Evolutionary conservation across 2,888 invertebrate genomes (phyloP).

Genomic region (Hirtodrosophila trivittata): DNA sequence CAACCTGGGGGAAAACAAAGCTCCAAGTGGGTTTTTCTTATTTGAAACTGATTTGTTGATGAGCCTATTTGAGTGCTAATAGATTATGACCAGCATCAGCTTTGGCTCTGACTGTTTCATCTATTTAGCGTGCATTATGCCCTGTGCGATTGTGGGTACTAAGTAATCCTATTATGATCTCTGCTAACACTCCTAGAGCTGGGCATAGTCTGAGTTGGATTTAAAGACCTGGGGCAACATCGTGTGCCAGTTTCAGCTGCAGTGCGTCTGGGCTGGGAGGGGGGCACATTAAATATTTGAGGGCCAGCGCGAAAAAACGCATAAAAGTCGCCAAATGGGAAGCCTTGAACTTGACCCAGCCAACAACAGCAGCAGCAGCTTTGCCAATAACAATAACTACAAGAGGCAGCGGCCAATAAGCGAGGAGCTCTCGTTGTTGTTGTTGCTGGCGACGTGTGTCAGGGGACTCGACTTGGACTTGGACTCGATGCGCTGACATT

Average conservation of each 20-base stretch:
- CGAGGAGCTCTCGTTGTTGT: constrained; percentile 30
- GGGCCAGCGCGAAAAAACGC: constrained; percentile 55
- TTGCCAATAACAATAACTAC: constrained; percentile 70
- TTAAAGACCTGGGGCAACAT: constrained; percentile 11
- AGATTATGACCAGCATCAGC: too few species aligned
- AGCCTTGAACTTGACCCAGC: constrained; percentile 76
- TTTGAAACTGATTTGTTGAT: too few species aligned
- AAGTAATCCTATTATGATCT: background rate
- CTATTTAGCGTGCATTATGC: too few species aligned
- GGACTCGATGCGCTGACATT: constrained; percentile 73
- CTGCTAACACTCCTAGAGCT: background rate
- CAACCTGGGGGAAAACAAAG: too few species aligned
- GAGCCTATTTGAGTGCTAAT: too few species aligned
- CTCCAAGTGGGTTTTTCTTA: too few species aligned
- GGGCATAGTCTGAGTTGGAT: background rate
- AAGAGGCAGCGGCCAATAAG: constrained; percentile 54
- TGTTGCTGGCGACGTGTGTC: constrained; percentile 49
- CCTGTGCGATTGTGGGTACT: too few species aligned
- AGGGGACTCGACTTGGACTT: constrained; percentile 61
- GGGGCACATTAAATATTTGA: constrained; percentile 45
- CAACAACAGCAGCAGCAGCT: constrained; percentile 39
- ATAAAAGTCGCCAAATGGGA: constrained; percentile 72
- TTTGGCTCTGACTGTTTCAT: too few species aligned
- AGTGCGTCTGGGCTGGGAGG: constrained; percentile 18
- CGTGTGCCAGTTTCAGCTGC: constrained; percentile 49